Evolutionary conservation across 2,797 vertebrate genomes (phyloP).

Genomic region (Forpus xanthops): DNA sequence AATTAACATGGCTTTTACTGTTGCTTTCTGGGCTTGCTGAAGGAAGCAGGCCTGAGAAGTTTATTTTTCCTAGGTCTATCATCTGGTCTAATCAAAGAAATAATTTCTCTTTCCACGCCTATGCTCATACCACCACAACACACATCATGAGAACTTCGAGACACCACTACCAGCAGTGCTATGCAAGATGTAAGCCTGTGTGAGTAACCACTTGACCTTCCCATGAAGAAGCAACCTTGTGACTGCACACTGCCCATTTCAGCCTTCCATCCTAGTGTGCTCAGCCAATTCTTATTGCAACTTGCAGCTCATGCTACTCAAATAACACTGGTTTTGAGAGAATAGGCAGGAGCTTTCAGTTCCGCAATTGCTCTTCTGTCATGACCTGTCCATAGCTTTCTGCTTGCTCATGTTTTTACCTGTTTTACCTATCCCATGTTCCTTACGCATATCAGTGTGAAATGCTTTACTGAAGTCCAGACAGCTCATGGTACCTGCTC

Average conservation of each 20-base stretch:
- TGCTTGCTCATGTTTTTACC: not conserved
- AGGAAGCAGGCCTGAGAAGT: not conserved
- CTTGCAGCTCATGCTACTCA: not conserved
- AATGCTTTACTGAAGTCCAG: not conserved
- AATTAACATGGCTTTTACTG: not conserved
- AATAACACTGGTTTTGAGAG: not conserved
- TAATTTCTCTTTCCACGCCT: not conserved
- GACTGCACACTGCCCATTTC: not conserved
- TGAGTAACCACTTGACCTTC: not conserved
- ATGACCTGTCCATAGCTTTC: not conserved
- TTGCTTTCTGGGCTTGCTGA: not conserved
- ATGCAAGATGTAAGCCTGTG: not conserved
- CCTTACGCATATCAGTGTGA: not conserved
- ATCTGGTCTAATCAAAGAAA: not conserved
- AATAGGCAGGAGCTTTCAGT: not conserved
- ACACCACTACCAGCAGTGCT: not conserved
- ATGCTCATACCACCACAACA: not conserved
- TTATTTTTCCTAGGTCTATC: not conserved
- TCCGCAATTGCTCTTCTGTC: not conserved
- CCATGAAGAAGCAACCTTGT: not conserved
- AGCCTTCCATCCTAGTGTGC: rapidly evolving
- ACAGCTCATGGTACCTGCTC: not conserved
- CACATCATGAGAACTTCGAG: not conserved
- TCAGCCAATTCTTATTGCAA: not conserved
- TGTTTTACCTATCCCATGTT: not conserved